Percentiles rank a stretch among this genome's conserved stretches.
phyloP scores from a whole-genome alignment of 64 coral and sea anemone species.

The Pocillopora verrucosa region DNA sequence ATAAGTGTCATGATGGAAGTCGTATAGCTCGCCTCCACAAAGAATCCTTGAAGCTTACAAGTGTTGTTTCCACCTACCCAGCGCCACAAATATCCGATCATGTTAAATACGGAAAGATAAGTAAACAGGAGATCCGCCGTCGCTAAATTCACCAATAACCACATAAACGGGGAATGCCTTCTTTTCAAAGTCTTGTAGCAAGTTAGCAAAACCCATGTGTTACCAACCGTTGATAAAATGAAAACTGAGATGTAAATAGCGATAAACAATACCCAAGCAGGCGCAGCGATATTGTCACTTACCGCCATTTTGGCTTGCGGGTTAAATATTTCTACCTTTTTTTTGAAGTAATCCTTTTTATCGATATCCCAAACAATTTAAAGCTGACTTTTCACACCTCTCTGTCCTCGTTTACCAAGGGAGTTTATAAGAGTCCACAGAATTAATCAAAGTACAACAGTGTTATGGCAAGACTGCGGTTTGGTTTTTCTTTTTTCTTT shows the following conservation, averaged over 20 bases:
- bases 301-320: background rate
- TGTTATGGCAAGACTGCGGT: no score
- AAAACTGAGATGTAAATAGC: conserved; percentile 9
- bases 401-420: no score
- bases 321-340: no score
- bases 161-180: background rate
- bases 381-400: no score
- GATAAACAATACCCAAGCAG: background rate
- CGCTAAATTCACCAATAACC: no score
- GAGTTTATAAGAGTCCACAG: no score
- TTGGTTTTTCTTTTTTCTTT: no score
- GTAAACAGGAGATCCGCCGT: no score
- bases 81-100: background rate
- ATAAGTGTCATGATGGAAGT: conserved; percentile 42
- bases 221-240: conserved; percentile 17
- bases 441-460: no score
- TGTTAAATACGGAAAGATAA: no score
- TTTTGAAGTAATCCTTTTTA: background rate
- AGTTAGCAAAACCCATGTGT: conserved; percentile 28
- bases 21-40: conserved; percentile 45
- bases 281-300: background rate
- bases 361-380: no score
- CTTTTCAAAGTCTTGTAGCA: conserved; percentile 20
- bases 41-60: conserved; percentile 39
- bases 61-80: conserved; percentile 28